Conservation (phyloP, 1,140 invertebrate genomes). For the Panulirus ornatus region DNA sequence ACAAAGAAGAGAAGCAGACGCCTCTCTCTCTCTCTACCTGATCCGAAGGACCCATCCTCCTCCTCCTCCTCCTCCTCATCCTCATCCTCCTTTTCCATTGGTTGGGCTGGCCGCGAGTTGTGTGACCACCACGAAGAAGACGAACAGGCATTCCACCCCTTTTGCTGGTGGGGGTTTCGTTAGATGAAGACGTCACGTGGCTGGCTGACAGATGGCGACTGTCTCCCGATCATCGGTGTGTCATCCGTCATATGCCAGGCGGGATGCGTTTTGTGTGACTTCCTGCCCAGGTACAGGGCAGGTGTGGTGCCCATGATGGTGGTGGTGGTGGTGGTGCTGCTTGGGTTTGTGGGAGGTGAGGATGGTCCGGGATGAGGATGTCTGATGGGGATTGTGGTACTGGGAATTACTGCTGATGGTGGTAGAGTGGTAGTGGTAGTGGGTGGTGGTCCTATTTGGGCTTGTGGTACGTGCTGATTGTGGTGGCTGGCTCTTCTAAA, state of each 20-base stretch:
- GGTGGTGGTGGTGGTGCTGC: not conserved
- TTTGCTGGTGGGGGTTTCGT: not conserved
- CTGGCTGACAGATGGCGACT: slow-evolving; percentile 62
- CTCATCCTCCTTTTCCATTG: no score
- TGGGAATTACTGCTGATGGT: no score
- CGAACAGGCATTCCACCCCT: not conserved
- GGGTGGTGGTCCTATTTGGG: no score
- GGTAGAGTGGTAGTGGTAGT: no score
- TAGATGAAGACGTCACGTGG: slow-evolving; percentile 61
- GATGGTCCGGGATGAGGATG: no score
- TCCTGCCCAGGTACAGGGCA: slow-evolving; percentile 36
- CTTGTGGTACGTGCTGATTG: no score
- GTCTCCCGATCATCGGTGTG: slow-evolving; percentile 66
- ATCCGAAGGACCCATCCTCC: not conserved
- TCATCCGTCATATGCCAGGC: slow-evolving; percentile 66
- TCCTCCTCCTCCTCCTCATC: no score
- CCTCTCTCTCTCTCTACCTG: not conserved
- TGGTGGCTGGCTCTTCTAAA: no score
- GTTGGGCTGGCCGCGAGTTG: no score
- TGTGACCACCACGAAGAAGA: not conserved
- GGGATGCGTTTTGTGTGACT: slow-evolving; percentile 59
- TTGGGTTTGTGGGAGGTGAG: not conserved
- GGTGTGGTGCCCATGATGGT: slow-evolving; percentile 1
- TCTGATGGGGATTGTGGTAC: no score
- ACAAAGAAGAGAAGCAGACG: not conserved